A percentile compares a stretch with the other conserved stretches of the same genome.
Evolutionary conservation across 2,797 vertebrate genomes (phyloP).

Genomic region (Hemitrygon akajei): DNA sequence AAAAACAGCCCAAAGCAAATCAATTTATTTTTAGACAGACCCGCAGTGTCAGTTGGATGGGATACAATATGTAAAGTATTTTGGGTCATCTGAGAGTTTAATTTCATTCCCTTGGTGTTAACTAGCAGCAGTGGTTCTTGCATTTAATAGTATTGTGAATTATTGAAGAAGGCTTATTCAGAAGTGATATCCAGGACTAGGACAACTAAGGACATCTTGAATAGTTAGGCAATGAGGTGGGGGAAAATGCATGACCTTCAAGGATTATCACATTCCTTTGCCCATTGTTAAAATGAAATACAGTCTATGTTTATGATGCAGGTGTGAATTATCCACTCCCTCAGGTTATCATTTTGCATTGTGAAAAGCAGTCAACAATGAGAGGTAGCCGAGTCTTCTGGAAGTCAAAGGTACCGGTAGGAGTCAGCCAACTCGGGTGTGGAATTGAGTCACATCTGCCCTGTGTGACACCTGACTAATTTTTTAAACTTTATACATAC

Average conservation of each 20-base stretch:
- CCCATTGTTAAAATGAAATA: background rate
- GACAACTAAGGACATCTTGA: slow-evolving; percentile 25
- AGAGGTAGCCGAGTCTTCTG: background rate
- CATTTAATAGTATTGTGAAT: slow-evolving; percentile 30
- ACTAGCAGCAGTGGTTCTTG: slow-evolving; percentile 6
- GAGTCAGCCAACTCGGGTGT: background rate
- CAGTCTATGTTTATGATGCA: background rate
- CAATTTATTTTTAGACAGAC: slow-evolving; percentile 59
- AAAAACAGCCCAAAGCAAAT: slow-evolving; percentile 53
- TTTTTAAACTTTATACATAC: no score
- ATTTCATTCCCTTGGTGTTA: slow-evolving; percentile 5
- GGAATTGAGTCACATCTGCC: background rate
- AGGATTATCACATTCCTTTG: background rate
- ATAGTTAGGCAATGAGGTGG: no score
- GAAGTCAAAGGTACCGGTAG: background rate
- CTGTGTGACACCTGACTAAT: background rate
- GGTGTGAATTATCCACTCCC: background rate
- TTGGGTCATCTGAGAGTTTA: background rate
- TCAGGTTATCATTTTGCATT: background rate
- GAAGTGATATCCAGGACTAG: slow-evolving; percentile 16
- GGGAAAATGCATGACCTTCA: background rate
- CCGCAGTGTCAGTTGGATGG: slow-evolving; percentile 49
- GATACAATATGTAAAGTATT: background rate
- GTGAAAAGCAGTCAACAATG: background rate
- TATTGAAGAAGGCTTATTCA: slow-evolving; percentile 35